Conservation (phyloP, 1,140 invertebrate genomes). For the Andricus grossulariae region DNA sequence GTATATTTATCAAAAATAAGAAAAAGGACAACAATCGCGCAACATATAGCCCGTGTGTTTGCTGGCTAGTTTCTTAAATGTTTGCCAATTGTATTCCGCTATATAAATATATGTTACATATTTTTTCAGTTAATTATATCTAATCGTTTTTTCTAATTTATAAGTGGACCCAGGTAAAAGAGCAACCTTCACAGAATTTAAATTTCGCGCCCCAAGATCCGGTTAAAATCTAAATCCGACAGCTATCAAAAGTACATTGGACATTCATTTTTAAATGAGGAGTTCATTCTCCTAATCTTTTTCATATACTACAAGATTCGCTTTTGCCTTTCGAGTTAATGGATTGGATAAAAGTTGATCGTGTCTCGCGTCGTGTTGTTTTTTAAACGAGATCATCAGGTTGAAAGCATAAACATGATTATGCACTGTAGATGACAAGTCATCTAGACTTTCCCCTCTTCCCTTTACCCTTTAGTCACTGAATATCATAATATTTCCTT, state of each 20-base stretch:
- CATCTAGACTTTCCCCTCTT: slow-evolving; percentile 39
- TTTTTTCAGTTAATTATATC: not conserved
- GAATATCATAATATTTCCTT: slow-evolving; percentile 7
- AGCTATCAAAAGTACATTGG: slow-evolving; percentile 18
- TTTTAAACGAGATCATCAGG: slow-evolving; percentile 8
- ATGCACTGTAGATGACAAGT: slow-evolving; percentile 13
- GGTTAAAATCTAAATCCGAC: slow-evolving; percentile 24
- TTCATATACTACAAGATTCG: slow-evolving; percentile 14
- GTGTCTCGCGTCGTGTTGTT: slow-evolving; percentile 19
- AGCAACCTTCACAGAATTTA: not conserved
- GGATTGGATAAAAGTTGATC: slow-evolving; percentile 19
- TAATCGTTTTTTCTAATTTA: not conserved
- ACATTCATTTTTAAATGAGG: slow-evolving; percentile 1
- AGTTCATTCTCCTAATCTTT: slow-evolving; percentile 28
- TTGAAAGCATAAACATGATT: slow-evolving; percentile 22
- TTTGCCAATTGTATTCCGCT: too few species aligned
- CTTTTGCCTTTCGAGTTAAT: slow-evolving; percentile 28
- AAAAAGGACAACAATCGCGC: too few species aligned
- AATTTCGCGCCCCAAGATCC: slow-evolving; percentile 11
- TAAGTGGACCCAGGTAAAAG: not conserved
- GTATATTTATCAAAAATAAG: too few species aligned
- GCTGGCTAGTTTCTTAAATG: too few species aligned
- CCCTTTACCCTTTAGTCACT: slow-evolving; percentile 45
- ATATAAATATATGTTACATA: too few species aligned
- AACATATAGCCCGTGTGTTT: too few species aligned